A percentile compares a stretch with the other conserved stretches of the same genome.
phyloP scores from a whole-genome alignment of 2,113 vertebrate species.

The Sapajus apella region DNA sequence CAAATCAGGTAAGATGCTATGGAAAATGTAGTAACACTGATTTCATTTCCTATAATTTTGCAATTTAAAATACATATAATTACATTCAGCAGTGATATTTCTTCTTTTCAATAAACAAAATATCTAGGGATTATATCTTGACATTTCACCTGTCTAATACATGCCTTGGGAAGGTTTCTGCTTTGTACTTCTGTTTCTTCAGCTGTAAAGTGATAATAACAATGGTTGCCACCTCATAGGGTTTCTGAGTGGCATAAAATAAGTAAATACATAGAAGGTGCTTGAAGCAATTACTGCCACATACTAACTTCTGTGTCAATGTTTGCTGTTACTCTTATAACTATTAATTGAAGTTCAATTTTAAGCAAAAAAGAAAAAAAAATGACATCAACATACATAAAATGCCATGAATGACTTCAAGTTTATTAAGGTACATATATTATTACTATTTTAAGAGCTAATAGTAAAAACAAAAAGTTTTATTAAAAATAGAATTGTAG shows the following conservation, averaged over 20 bases:
- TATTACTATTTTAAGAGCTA: background rate
- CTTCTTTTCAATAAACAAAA: background rate
- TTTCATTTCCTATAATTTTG: background rate
- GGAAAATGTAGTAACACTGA: background rate
- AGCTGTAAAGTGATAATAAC: background rate
- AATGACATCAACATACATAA: background rate
- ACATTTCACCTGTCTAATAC: background rate
- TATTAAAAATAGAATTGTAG: background rate
- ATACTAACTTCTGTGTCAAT: background rate
- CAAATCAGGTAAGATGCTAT: background rate
- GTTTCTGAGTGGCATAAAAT: background rate
- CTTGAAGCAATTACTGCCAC: background rate
- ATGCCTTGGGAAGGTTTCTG: background rate
- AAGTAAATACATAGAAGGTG: background rate
- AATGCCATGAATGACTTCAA: background rate
- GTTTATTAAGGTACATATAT: background rate
- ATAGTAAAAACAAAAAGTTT: background rate
- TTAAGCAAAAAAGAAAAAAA: slow-evolving; percentile 13
- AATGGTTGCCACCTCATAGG: background rate
- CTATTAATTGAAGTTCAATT: background rate
- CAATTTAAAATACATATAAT: background rate
- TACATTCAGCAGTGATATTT: background rate
- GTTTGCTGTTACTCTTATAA: background rate
- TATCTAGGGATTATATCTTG: background rate
- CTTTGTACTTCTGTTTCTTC: background rate